A percentile compares a stretch with the other conserved stretches of the same genome.
Conservation (phyloP, 2,888 invertebrate genomes). For the Smittia sp. region DNA sequence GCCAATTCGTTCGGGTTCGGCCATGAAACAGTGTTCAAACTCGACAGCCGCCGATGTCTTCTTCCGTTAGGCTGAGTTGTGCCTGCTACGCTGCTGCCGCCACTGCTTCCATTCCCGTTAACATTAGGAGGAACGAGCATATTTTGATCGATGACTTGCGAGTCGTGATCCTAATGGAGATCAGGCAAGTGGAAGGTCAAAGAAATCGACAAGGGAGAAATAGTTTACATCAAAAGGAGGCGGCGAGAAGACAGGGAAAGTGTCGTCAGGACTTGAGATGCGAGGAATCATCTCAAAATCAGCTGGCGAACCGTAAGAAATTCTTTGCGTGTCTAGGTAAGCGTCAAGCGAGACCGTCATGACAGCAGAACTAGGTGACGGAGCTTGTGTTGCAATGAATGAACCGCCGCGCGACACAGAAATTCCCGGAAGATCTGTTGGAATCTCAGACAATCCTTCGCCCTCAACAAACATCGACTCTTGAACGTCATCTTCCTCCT, state of each 20-base stretch:
- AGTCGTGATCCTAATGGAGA: slow-evolving; percentile 25
- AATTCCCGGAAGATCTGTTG: slow-evolving; percentile 44
- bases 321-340: slow-evolving; percentile 78
- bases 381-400: slow-evolving; percentile 58
- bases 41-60: slow-evolving; percentile 51
- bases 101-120: slow-evolving; percentile 5
- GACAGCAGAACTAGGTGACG: slow-evolving; percentile 80
- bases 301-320: slow-evolving; percentile 77
- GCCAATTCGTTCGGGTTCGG: slow-evolving; percentile 48
- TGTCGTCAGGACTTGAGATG: slow-evolving; percentile 72
- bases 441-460: slow-evolving; percentile 49
- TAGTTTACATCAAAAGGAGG: slow-evolving; percentile 60
- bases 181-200: neutral
- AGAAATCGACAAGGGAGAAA: neutral
- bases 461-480: slow-evolving; percentile 43
- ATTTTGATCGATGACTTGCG: slow-evolving; percentile 43
- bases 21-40: slow-evolving; percentile 53
- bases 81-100: neutral
- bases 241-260: slow-evolving; percentile 81
- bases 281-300: slow-evolving; percentile 68
- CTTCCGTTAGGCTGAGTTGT: slow-evolving; percentile 26
- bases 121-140: slow-evolving; percentile 37
- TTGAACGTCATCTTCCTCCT: slow-evolving; percentile 58
- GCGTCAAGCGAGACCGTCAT: slow-evolving; percentile 82
- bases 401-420: slow-evolving; percentile 56